phyloP scores from a whole-genome alignment of 2,797 vertebrate genomes.

The Squalus acanthias region DNA sequence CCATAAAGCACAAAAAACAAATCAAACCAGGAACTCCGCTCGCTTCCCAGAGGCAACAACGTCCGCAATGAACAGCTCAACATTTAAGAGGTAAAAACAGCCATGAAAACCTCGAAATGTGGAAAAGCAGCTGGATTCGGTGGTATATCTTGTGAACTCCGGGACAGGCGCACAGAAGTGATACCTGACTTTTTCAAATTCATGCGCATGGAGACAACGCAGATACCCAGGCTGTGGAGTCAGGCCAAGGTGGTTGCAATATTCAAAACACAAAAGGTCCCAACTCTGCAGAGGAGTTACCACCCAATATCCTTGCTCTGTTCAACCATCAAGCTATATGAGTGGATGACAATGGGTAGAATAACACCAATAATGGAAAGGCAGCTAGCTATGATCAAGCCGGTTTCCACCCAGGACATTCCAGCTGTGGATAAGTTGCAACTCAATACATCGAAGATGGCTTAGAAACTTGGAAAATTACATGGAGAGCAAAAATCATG shows the following conservation, averaged over 20 bases:
- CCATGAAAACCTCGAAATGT: not conserved
- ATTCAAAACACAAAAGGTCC: not conserved
- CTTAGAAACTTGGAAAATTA: not conserved
- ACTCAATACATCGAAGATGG: not conserved
- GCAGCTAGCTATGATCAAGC: not conserved
- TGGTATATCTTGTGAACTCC: not conserved
- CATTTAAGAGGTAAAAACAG: not conserved
- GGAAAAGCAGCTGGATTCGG: not conserved
- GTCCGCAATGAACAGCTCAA: not conserved
- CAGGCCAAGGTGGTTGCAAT: not conserved
- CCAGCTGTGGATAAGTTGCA: not conserved
- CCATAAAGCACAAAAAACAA: constrained; percentile 12
- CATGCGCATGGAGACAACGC: not conserved
- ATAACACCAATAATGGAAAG: not conserved
- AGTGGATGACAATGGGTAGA: not conserved
- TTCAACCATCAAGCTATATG: not conserved
- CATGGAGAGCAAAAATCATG: not conserved
- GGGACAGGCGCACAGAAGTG: no score
- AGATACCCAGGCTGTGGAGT: not conserved
- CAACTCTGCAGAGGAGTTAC: not conserved
- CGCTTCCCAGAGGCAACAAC: not conserved
- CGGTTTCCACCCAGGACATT: not conserved
- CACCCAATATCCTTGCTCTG: not conserved
- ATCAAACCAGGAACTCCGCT: not conserved
- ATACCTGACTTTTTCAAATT: not conserved